Evolutionary conservation across 2,797 vertebrate genomes (phyloP).

Genomic region (Peromyscus eremicus): DNA sequence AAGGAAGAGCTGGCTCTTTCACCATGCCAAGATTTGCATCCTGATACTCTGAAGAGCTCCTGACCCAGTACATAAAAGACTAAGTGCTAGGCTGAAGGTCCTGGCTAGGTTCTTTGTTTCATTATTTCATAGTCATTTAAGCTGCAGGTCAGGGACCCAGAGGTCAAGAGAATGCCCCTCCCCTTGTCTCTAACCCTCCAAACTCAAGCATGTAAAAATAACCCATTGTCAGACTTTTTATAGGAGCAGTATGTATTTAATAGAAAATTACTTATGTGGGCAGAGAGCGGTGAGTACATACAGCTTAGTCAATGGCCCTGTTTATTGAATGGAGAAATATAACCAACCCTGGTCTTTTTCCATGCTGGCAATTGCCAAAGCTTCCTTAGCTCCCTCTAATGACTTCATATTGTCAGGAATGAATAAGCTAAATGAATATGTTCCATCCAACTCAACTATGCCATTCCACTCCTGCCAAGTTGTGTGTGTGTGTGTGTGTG

Average conservation of each 20-base stretch:
- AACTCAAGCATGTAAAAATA: slow-evolving; percentile 44
- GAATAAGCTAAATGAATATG: slow-evolving; percentile 58
- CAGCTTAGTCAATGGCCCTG: background rate
- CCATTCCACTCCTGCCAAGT: background rate
- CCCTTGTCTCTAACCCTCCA: background rate
- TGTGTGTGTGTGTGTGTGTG: background rate
- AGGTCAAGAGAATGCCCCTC: background rate
- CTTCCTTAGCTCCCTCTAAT: slow-evolving; percentile 72
- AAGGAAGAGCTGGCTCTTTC: background rate
- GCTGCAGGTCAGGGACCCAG: slow-evolving; percentile 15
- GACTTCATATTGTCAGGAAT: slow-evolving; percentile 62
- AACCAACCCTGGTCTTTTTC: slow-evolving; percentile 58
- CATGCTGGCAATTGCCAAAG: slow-evolving; percentile 54
- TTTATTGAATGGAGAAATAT: slow-evolving; percentile 59
- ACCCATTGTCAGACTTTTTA: background rate
- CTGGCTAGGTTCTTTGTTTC: slow-evolving; percentile 60
- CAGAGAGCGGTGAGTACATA: background rate
- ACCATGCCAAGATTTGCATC: background rate
- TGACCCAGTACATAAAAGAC: slow-evolving; percentile 40
- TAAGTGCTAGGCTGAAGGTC: slow-evolving; percentile 49
- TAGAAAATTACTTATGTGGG: slow-evolving; percentile 3
- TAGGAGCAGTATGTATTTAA: slow-evolving; percentile 26
- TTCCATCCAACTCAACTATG: background rate
- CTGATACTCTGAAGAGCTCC: background rate
- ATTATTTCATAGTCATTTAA: slow-evolving; percentile 49